These are phyloP conservation scores for Zingel zingel DNA, from an alignment of 2,113 vertebrate species.

Conservation along the genomic window DNA sequence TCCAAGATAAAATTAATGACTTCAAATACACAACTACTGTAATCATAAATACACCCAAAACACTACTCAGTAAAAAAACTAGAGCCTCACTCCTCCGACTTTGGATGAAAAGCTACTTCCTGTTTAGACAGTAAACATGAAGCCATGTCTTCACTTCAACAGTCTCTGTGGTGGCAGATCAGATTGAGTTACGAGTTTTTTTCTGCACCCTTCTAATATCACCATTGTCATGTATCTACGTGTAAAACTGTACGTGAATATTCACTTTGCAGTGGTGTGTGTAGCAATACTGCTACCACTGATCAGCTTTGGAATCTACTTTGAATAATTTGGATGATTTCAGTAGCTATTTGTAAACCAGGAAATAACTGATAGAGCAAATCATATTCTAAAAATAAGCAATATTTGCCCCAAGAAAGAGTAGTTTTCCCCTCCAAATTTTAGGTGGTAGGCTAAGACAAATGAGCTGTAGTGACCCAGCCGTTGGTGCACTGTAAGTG, in stretches of 20 bases:
- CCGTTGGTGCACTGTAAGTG: background rate
- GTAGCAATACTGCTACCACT: background rate
- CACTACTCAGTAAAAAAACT: background rate
- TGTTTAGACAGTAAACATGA: background rate
- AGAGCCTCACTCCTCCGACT: background rate
- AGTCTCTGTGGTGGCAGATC: background rate
- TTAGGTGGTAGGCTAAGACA: background rate
- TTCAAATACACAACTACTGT: background rate
- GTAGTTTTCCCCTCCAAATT: background rate
- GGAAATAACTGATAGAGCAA: background rate
- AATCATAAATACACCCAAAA: background rate
- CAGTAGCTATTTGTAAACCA: background rate
- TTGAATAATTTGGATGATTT: background rate
- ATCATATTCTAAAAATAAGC: background rate
- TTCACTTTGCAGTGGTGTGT: background rate
- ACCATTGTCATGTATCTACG: background rate
- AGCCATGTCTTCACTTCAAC: background rate
- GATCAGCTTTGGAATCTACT: background rate
- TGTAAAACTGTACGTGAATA: background rate
- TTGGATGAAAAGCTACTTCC: slow-evolving; percentile 2
- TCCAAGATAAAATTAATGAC: background rate
- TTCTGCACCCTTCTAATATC: background rate
- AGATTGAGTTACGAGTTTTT: background rate
- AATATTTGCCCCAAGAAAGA: background rate
- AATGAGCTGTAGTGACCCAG: background rate